Conservation (phyloP, 2,888 invertebrate genomes). For the Parthenolecanium corni region DNA sequence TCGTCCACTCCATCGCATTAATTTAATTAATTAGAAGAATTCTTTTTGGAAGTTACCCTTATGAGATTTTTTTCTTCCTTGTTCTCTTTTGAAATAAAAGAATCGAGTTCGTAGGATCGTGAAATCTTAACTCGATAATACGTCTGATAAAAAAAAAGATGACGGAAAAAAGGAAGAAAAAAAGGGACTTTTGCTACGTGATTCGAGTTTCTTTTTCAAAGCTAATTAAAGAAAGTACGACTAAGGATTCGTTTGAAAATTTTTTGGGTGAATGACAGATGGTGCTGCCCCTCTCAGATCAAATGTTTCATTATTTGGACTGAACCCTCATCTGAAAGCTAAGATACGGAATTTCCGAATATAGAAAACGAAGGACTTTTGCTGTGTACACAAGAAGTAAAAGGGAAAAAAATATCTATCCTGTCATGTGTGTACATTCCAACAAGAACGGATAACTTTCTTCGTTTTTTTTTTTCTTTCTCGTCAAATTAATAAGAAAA, state of each 20-base stretch:
- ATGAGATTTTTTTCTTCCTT: not conserved
- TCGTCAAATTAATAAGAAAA: slow-evolving; percentile 20
- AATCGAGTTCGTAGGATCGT: slow-evolving; percentile 10
- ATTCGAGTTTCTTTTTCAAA: slow-evolving; percentile 16
- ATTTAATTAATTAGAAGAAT: not conserved
- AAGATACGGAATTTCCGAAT: slow-evolving; percentile 4
- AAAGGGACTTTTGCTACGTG: slow-evolving; percentile 6
- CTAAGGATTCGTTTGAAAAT: slow-evolving; percentile 16
- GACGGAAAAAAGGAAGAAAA: not conserved
- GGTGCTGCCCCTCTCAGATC: not conserved
- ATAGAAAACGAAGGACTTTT: not conserved
- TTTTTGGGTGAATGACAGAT: slow-evolving; percentile 19
- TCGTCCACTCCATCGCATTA: not conserved
- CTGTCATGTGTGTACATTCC: slow-evolving; percentile 11
- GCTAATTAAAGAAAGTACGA: slow-evolving; percentile 21
- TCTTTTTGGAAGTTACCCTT: not conserved
- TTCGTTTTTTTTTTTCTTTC: not conserved
- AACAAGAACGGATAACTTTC: slow-evolving; percentile 8
- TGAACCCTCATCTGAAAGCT: not conserved
- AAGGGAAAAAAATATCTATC: slow-evolving; percentile 4
- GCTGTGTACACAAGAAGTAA: no score
- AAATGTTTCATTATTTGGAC: slow-evolving; percentile 21
- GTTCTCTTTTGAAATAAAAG: slow-evolving; percentile 11
- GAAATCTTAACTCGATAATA: slow-evolving; percentile 19
- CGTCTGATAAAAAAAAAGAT: slow-evolving; percentile 1